Percentiles rank a stretch among this genome's conserved stretches.
phyloP scores from a whole-genome alignment of 1,140 invertebrate genomes.

The Notospermus geniculatus region DNA sequence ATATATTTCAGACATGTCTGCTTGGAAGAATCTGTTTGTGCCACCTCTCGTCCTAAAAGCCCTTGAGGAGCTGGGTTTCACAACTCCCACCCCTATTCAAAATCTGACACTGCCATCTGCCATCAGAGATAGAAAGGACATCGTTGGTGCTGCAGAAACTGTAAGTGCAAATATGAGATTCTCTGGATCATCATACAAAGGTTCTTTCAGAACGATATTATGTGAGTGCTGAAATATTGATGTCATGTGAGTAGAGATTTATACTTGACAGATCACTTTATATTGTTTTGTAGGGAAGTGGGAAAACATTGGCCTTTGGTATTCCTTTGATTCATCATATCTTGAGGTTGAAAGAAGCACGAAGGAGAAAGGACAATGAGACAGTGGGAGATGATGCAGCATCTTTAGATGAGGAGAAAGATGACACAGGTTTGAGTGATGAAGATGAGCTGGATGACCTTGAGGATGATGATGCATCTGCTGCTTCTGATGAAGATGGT shows the following conservation, averaged over 20 bases:
- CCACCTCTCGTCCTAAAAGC: constrained; percentile 71
- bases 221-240: too few relatives aligned
- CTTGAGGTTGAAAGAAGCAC: constrained; percentile 57
- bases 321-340: constrained; percentile 88
- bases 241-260: too few relatives aligned
- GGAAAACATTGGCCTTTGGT: constrained; percentile 95
- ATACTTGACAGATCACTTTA: constrained; percentile 12
- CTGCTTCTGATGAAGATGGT: constrained; percentile 26
- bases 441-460: constrained; percentile 24
- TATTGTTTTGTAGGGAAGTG: constrained; percentile 71
- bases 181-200: too few relatives aligned
- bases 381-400: background rate
- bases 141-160: constrained; percentile 94
- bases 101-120: constrained; percentile 75
- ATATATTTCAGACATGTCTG: constrained; percentile 58
- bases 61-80: constrained; percentile 73
- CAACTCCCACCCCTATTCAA: constrained; percentile 79
- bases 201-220: too few relatives aligned
- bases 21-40: constrained; percentile 72
- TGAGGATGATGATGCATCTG: constrained; percentile 33
- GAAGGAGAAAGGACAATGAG: background rate
- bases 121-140: constrained; percentile 80
- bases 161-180: constrained; percentile 30
- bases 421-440: constrained; percentile 43
- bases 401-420: constrained; percentile 5